Percentiles rank a stretch among this genome's conserved stretches.
phyloP scores from a whole-genome alignment of 2,113 vertebrate genomes.

The Nycticorax nycticorax region DNA sequence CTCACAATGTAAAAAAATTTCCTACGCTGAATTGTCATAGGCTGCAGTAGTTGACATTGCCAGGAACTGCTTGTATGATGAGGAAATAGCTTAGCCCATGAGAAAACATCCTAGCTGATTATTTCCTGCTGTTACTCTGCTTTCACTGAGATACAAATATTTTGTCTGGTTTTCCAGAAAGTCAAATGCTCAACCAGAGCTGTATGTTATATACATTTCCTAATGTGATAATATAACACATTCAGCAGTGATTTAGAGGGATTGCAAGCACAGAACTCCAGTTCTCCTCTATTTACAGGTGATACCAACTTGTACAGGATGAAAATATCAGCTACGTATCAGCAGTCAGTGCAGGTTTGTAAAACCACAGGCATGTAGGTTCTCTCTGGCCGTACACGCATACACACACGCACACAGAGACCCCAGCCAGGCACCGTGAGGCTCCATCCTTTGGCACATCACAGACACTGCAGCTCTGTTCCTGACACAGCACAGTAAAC shows the following conservation, averaged over 20 bases:
- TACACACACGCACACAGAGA: background rate
- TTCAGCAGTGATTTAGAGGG: background rate
- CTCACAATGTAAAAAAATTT: background rate
- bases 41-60: background rate
- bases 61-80: background rate
- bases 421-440: accelerated
- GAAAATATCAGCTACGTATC: background rate
- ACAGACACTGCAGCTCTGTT: background rate
- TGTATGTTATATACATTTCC: background rate
- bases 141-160: background rate
- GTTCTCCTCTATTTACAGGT: background rate
- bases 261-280: background rate
- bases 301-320: background rate
- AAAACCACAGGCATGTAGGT: background rate
- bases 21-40: background rate
- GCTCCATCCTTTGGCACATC: background rate
- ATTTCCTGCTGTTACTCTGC: background rate
- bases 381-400: background rate
- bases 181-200: background rate
- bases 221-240: background rate
- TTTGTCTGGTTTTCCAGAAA: background rate
- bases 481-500: background rate
- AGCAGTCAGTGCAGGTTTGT: background rate
- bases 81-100: background rate
- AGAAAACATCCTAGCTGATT: background rate